Percentiles rank a stretch among this genome's conserved stretches.
phyloP scores from a whole-genome alignment of 2,797 vertebrate species.

The Pyrocephalus nanus region DNA sequence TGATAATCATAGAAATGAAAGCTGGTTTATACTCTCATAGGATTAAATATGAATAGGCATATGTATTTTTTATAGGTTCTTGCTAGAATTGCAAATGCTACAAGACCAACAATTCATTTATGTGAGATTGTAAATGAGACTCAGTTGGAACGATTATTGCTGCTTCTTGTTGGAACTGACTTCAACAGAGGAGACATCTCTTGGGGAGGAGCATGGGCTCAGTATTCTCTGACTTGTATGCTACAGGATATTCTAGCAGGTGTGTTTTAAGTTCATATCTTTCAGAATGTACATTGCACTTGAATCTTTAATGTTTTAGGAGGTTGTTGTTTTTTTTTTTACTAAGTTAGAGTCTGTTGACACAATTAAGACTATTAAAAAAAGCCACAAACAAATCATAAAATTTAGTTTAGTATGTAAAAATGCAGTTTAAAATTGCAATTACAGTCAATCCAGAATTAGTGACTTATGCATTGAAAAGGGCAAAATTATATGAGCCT shows the following conservation, averaged over 20 bases:
- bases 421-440: background rate
- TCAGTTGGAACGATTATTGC: slow-evolving; percentile 93
- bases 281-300: background rate
- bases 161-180: slow-evolving; percentile 95
- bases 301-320: background rate
- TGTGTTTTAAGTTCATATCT: slow-evolving; percentile 61
- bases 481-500: background rate
- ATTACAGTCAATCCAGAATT: background rate
- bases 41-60: background rate
- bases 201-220: slow-evolving; percentile 98
- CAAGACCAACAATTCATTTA: slow-evolving; percentile 95
- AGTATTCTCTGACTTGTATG: slow-evolving; percentile 98
- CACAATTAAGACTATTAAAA: background rate
- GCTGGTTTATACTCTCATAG: background rate
- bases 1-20: background rate
- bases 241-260: slow-evolving; percentile 98
- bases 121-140: slow-evolving; percentile 96
- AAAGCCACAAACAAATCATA: accelerated
- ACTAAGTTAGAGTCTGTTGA: background rate
- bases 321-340: accelerated
- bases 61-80: slow-evolving; percentile 82
- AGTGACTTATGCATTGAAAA: background rate
- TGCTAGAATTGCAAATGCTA: slow-evolving; percentile 95
- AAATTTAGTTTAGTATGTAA: background rate
- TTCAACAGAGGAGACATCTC: slow-evolving; percentile 98